phyloP scores from a whole-genome alignment of 2,888 invertebrate species.

The Drosophila merina region DNA sequence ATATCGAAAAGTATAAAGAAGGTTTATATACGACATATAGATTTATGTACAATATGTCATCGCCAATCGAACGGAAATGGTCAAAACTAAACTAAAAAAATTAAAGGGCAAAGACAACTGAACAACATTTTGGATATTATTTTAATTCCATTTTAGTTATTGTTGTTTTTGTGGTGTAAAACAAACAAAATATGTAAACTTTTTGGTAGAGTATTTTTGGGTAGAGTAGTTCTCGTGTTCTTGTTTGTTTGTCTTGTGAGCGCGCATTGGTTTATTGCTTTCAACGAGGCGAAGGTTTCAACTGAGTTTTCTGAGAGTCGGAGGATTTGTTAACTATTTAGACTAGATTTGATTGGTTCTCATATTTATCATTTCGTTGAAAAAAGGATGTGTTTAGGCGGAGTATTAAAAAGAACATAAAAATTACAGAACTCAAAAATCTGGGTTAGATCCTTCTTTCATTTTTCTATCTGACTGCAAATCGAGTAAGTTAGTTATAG shows the following conservation, averaged over 20 bases:
- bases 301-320: conserved; percentile 61
- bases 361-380: conserved; percentile 83
- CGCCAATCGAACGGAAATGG: conserved; percentile 53
- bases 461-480: conserved; percentile 46
- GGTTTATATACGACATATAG: conserved; percentile 55
- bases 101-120: conserved; percentile 23
- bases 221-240: conserved; percentile 17
- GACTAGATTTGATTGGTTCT: conserved; percentile 75
- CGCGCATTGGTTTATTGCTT: conserved; percentile 61
- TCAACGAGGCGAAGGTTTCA: conserved; percentile 56
- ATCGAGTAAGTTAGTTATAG: conserved; percentile 53
- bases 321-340: conserved; percentile 41
- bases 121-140: conserved; percentile 58
- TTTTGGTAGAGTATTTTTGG: conserved; percentile 46
- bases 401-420: conserved; percentile 81
- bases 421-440: conserved; percentile 66
- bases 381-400: conserved; percentile 84
- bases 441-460: conserved; percentile 48
- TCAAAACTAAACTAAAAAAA: conserved; percentile 40
- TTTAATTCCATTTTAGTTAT: conserved; percentile 34
- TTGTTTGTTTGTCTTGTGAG: conserved; percentile 69
- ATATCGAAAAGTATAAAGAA: conserved; percentile 54
- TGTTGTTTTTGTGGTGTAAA: conserved; percentile 54
- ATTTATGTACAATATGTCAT: conserved; percentile 57
- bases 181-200: conserved; percentile 63